phyloP scores from a whole-genome alignment of 1,140 invertebrate species.

The Laodelphax striatellus region DNA sequence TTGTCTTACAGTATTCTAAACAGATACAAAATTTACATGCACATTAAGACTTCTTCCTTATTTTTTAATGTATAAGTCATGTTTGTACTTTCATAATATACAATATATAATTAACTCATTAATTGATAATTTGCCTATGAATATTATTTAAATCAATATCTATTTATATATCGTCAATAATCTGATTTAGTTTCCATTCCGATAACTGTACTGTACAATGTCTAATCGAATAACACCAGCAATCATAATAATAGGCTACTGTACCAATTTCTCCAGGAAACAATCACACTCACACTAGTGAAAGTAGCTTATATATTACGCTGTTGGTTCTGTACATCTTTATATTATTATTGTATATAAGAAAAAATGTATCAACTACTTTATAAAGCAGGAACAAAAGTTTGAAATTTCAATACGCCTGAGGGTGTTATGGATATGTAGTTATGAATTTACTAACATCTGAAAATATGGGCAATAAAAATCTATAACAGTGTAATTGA shows the following conservation, averaged over 20 bases:
- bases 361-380: too few relatives aligned
- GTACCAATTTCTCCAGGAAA: not conserved
- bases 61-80: not conserved
- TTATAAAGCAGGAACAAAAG: too few relatives aligned
- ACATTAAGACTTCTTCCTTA: not conserved
- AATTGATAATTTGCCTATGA: not conserved
- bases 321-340: too few relatives aligned
- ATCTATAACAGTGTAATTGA: too few relatives aligned
- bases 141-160: not conserved
- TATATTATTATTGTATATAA: too few relatives aligned
- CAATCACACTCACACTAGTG: too few relatives aligned
- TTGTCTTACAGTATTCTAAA: not conserved
- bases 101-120: not conserved
- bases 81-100: conserved; percentile 4
- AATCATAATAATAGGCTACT: not conserved
- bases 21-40: not conserved
- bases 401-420: too few relatives aligned
- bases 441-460: too few relatives aligned
- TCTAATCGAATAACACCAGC: not conserved
- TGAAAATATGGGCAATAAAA: too few relatives aligned
- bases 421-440: too few relatives aligned
- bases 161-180: not conserved
- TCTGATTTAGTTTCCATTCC: not conserved
- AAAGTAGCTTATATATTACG: too few relatives aligned
- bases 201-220: not conserved